Conservation (phyloP, 2,113 vertebrate species). For the Syngnathus floridae region DNA sequence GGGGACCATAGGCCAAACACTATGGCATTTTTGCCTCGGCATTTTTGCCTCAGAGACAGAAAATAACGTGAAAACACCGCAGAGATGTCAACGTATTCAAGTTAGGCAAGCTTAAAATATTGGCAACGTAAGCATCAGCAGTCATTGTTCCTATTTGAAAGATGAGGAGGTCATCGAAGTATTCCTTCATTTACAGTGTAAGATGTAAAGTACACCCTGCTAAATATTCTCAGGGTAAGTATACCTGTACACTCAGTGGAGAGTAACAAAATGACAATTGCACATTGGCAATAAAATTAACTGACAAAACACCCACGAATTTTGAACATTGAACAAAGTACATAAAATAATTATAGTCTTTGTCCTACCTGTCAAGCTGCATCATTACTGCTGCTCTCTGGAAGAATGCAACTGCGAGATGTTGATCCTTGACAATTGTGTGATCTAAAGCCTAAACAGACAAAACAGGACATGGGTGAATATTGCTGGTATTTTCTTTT, state of each 20-base stretch:
- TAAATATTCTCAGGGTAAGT: not conserved
- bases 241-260: not conserved
- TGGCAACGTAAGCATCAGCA: no score
- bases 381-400: slow-evolving; percentile 79
- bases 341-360: not conserved
- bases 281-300: not conserved
- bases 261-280: not conserved
- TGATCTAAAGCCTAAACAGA: slow-evolving; percentile 73
- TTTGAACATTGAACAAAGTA: not conserved
- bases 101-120: no score
- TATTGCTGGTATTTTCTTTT: not conserved
- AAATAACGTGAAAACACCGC: no score
- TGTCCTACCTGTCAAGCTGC: slow-evolving; percentile 71
- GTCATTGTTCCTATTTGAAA: no score
- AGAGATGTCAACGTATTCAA: no score
- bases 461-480: not conserved
- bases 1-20: no score
- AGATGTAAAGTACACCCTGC: not conserved
- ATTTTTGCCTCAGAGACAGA: no score
- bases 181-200: not conserved
- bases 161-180: not conserved
- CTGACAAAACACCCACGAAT: not conserved
- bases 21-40: no score
- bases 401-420: slow-evolving; percentile 82
- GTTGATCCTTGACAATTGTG: slow-evolving; percentile 74